These are phyloP conservation scores for Catharus bicknelli DNA, from an alignment of 2,113 vertebrate genomes.

Conservation along the genomic window DNA sequence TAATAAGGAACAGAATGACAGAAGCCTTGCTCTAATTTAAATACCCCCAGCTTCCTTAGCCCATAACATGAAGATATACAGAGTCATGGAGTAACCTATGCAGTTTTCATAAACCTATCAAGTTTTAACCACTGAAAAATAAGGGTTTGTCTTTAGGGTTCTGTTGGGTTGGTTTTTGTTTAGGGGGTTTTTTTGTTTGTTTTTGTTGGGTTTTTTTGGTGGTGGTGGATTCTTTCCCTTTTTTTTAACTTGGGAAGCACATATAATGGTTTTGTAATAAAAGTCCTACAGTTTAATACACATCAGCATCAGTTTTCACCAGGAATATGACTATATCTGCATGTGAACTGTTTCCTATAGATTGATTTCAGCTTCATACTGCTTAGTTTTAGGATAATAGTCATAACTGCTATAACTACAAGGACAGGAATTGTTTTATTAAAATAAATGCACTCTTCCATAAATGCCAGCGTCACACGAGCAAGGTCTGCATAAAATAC, in stretches of 20 bases:
- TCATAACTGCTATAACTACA: not conserved
- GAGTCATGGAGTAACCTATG: not conserved
- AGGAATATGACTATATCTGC: not conserved
- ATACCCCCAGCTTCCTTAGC: not conserved
- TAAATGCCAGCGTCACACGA: constrained; percentile 40
- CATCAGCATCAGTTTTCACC: not conserved
- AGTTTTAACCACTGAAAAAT: not conserved
- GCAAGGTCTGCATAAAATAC: constrained; percentile 38
- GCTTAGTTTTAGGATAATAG: not conserved
- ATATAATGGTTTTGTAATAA: not conserved
- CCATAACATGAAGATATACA: not conserved
- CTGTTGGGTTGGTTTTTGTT: too few species aligned
- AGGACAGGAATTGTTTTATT: not conserved
- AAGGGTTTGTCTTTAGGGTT: not conserved
- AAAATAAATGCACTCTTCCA: constrained; percentile 15
- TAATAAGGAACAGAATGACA: not conserved
- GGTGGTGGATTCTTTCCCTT: accelerated
- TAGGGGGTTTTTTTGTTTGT: too few species aligned
- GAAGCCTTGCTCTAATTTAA: not conserved
- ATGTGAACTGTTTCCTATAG: not conserved
- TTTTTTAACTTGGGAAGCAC: not conserved
- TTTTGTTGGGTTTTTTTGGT: too few species aligned
- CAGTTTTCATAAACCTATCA: not conserved
- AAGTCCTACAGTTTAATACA: not conserved
- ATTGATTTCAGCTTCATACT: not conserved